These are phyloP conservation scores for Eupeodes corollae DNA, from an alignment of 1,140 invertebrate genomes.

Conservation along the genomic window DNA sequence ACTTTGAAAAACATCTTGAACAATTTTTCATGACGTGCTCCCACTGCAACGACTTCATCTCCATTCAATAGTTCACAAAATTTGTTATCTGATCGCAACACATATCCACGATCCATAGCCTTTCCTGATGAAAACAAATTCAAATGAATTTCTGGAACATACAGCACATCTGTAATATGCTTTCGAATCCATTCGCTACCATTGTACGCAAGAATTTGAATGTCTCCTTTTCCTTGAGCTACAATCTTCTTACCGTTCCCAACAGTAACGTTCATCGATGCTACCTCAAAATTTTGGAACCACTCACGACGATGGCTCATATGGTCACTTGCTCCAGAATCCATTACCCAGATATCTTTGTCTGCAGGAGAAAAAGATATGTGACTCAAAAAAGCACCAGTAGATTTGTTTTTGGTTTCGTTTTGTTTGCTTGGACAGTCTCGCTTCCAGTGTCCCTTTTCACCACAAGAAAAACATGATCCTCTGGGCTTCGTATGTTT, in stretches of 20 bases:
- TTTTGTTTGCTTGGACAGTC: not conserved
- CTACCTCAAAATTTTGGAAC: slow-evolving; percentile 9
- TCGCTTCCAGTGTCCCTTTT: slow-evolving; percentile 2
- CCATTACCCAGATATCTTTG: slow-evolving; percentile 12
- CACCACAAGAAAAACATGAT: slow-evolving; percentile 3
- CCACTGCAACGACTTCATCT: slow-evolving; percentile 8
- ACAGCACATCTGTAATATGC: slow-evolving; percentile 12
- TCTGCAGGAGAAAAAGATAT: not conserved
- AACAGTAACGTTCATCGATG: slow-evolving; percentile 9
- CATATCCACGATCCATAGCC: slow-evolving; percentile 13
- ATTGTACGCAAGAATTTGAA: slow-evolving; percentile 10
- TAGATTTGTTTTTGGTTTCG: not conserved
- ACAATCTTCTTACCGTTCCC: slow-evolving; percentile 9
- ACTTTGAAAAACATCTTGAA: slow-evolving; percentile 11
- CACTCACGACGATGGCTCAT: slow-evolving; percentile 15
- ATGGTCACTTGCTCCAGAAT: slow-evolving; percentile 16
- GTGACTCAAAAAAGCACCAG: not conserved
- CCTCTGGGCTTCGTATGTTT: no score
- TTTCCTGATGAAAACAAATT: slow-evolving; percentile 21
- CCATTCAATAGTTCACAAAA: slow-evolving; percentile 8
- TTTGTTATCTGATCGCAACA: slow-evolving; percentile 11
- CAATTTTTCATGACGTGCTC: slow-evolving; percentile 7
- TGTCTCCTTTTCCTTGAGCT: slow-evolving; percentile 9
- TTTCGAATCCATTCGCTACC: slow-evolving; percentile 10
- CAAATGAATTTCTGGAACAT: slow-evolving; percentile 10